Conservation (phyloP, 2,888 invertebrate species). For the Drosophila mayaguana region DNA sequence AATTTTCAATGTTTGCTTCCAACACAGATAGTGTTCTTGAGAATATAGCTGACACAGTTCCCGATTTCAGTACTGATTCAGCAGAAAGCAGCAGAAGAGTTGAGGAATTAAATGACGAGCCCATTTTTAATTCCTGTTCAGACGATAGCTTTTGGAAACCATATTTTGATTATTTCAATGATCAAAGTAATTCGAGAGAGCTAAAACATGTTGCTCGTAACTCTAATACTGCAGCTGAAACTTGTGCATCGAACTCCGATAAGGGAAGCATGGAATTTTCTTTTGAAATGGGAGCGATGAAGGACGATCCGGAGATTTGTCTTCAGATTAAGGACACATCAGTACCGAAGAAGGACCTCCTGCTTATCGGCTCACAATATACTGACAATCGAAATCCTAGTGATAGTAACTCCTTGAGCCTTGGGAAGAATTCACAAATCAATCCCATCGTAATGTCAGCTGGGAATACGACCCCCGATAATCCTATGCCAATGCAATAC, state of each 20-base stretch:
- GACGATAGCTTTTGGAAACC: conserved; percentile 13
- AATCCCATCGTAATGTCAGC: background rate
- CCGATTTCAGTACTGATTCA: conserved; percentile 12
- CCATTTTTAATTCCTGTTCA: background rate
- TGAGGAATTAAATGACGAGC: background rate
- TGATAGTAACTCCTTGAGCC: background rate
- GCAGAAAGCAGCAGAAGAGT: background rate
- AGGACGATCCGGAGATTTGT: conserved; percentile 20
- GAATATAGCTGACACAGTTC: conserved; percentile 34
- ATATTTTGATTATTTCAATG: conserved; percentile 15
- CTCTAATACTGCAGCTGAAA: background rate
- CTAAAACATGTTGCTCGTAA: background rate
- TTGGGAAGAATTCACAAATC: background rate
- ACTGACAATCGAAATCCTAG: background rate
- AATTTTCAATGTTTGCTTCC: conserved; percentile 2
- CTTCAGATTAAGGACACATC: conserved; percentile 25
- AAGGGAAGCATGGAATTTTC: conserved; percentile 24
- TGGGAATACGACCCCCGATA: background rate
- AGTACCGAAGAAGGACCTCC: background rate
- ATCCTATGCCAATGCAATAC: conserved; percentile 9
- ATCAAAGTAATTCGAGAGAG: background rate
- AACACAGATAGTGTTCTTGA: conserved; percentile 17
- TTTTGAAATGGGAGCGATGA: conserved; percentile 31
- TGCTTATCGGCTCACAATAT: background rate
- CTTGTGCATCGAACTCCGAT: background rate